phyloP scores from a whole-genome alignment of 2,888 invertebrate genomes.

The Nemapogon koenigi region DNA sequence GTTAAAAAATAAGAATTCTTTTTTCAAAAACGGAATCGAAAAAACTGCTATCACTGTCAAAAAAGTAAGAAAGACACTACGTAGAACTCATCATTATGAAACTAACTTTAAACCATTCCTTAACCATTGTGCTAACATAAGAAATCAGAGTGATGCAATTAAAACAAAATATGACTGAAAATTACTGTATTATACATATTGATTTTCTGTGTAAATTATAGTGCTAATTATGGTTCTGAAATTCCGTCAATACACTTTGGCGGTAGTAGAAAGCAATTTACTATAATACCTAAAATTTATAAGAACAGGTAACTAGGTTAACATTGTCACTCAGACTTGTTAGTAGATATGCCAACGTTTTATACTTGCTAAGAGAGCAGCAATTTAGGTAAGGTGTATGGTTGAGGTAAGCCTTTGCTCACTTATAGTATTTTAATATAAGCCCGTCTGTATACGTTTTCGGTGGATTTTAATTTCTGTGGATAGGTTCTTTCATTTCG shows the following conservation, averaged over 20 bases:
- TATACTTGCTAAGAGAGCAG: no score
- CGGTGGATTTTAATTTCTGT: no score
- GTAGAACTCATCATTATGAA: constrained; percentile 5
- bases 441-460: no score
- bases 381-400: no score
- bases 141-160: constrained; percentile 7
- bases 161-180: constrained; percentile 11
- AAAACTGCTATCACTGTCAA: constrained; percentile 11
- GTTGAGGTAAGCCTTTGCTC: no score
- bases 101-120: constrained; percentile 1
- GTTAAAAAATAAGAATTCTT: constrained; percentile 8
- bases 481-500: no score
- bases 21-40: constrained; percentile 9
- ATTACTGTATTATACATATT: constrained; percentile 9
- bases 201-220: constrained; percentile 13
- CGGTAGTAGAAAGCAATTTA: constrained; percentile 14
- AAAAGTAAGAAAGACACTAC: constrained; percentile 1
- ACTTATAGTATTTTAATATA: no score
- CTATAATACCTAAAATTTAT: no score
- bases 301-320: no score
- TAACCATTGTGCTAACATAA: constrained; percentile 6
- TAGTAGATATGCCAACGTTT: no score
- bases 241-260: constrained; percentile 15
- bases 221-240: constrained; percentile 9
- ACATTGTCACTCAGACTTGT: no score